Percentiles rank a stretch among this genome's conserved stretches.
phyloP scores from a whole-genome alignment of 1,140 invertebrate species.

The Neuroterus valhalla region DNA sequence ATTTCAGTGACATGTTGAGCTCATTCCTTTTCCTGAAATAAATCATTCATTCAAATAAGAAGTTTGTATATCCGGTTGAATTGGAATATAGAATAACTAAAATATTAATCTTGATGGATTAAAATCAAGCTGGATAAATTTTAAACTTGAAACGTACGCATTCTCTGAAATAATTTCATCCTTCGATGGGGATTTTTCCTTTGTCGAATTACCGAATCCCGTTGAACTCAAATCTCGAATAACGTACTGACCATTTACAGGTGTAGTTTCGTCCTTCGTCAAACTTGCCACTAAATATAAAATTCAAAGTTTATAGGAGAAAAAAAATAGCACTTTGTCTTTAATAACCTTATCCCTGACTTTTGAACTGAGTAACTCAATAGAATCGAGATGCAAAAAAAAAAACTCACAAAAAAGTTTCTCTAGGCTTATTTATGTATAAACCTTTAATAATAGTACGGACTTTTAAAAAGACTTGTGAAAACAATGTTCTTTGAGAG shows the following conservation, averaged over 20 bases:
- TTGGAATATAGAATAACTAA: not conserved
- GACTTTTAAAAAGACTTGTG: too few relatives aligned
- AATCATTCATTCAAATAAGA: constrained; percentile 16
- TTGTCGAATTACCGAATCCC: constrained; percentile 58
- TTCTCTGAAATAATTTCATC: constrained; percentile 68
- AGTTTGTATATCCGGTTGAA: constrained; percentile 26
- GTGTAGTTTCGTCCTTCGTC: constrained; percentile 72
- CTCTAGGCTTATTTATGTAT: not conserved
- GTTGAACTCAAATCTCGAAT: constrained; percentile 61
- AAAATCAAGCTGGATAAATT: not conserved
- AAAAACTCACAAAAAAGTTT: not conserved
- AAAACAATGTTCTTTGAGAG: not conserved
- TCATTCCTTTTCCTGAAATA: constrained; percentile 67
- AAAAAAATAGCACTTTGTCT: too few relatives aligned
- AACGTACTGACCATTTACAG: constrained; percentile 65
- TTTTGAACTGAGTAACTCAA: not conserved
- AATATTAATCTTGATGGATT: not conserved
- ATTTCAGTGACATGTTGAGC: constrained; percentile 58
- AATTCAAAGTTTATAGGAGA: constrained; percentile 43
- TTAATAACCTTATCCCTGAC: constrained; percentile 4
- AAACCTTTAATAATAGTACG: too few relatives aligned
- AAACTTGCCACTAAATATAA: constrained; percentile 68
- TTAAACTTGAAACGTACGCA: constrained; percentile 59
- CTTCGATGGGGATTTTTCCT: constrained; percentile 64
- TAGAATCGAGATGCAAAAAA: not conserved